Evolutionary conservation across 2,113 vertebrate genomes (phyloP), one percentile per base, ranked within the genome.

Genomic region (Dendrocopos noguchii): DNA sequence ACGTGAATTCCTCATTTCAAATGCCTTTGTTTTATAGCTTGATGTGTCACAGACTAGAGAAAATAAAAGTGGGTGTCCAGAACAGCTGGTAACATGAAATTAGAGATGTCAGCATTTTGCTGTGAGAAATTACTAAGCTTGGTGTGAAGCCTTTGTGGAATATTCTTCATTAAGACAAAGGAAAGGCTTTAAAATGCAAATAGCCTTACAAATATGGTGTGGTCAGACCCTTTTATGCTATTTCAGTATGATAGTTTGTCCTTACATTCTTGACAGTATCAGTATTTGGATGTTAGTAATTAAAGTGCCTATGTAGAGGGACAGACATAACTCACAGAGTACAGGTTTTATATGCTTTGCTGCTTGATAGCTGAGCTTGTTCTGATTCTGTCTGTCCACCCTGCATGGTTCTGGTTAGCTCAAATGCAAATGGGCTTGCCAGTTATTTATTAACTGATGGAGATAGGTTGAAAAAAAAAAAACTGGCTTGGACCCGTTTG

Each of bases 101-200:
- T 66, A 80, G 78, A 90, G 68, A 74, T 56, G 93, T 83, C 84
- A 93, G 91, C 90, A 71, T 95, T 95, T 87, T 91, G 64, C 85
- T 83, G 61, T 78, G 90, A 93, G 86, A 95, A 93, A 88, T 84
- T 68, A 67, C 76, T 53, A 77, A 85, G 77, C 57, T 91, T 88
- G 94, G 88, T 91, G 86, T 50, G 66, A 93, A 91, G 83, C 59
- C 33, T 88, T 90, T 72, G 42, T 68, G 67, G 86, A 94, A 91
- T 80, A 84, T 90, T 93, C 92, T 95, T 75, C 65, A 94, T 72
- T 57, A 93, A 94, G 85, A 94, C 70, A 95, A 93, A 92, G 56
- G 60, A 89, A 80, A 65, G 36, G 83, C 82, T 88, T 90, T 87
- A 90, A 59, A 86, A 86, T 91, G 68, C 57, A 93, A 93, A 95